Evolutionary conservation across 2,888 invertebrate species (phyloP).

Genomic region (Agriotes lineatus): DNA sequence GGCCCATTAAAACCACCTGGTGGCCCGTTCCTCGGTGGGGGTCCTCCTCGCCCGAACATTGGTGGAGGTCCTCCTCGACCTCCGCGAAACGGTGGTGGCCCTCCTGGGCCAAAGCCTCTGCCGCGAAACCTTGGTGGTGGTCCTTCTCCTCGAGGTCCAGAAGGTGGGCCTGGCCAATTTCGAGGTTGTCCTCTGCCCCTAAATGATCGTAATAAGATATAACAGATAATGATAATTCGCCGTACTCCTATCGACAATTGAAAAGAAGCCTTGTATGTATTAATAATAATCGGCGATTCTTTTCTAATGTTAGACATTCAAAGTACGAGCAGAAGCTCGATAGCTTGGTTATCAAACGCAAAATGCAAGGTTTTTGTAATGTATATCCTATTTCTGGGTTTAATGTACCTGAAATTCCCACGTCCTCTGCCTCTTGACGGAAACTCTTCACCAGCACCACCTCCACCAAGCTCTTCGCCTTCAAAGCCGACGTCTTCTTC

Average conservation of each 20-base stretch:
- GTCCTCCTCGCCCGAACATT: constrained; percentile 68
- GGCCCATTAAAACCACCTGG: constrained; percentile 69
- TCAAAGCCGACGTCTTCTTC: constrained; percentile 61
- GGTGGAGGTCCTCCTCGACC: constrained; percentile 67
- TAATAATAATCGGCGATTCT: too few relatives aligned
- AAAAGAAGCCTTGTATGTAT: too few relatives aligned
- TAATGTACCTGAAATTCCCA: constrained; percentile 67
- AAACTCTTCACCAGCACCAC: constrained; percentile 66
- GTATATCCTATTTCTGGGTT: background rate
- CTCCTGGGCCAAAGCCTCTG: constrained; percentile 73
- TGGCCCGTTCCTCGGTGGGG: constrained; percentile 65
- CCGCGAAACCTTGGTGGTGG: constrained; percentile 78
- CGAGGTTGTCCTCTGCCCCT: constrained; percentile 62
- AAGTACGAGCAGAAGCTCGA: too few relatives aligned
- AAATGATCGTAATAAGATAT: too few relatives aligned
- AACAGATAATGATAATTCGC: too few relatives aligned
- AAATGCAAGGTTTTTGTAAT: background rate
- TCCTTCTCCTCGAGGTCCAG: constrained; percentile 66
- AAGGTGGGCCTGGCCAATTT: constrained; percentile 65
- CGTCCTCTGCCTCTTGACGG: constrained; percentile 65
- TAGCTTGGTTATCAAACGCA: background rate
- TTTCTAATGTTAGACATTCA: too few relatives aligned
- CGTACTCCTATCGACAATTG: too few relatives aligned
- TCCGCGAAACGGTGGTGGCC: constrained; percentile 63
- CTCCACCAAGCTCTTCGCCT: constrained; percentile 53